phyloP scores from a whole-genome alignment of 2,797 vertebrate genomes.

The Sebastes jordani region DNA sequence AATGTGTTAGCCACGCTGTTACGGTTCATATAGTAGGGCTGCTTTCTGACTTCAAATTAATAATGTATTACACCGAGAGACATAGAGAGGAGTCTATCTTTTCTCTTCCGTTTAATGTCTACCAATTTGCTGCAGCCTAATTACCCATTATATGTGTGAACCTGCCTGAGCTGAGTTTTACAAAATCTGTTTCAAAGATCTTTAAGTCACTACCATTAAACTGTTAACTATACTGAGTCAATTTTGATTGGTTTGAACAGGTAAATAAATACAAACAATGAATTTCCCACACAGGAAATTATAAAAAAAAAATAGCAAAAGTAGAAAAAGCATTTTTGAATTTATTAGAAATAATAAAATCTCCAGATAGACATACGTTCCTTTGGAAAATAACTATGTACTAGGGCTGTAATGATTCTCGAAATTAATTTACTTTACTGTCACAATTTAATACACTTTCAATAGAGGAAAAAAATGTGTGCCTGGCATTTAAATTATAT shows the following conservation, averaged over 20 bases:
- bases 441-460: neutral
- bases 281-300: neutral
- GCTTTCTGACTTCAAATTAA: neutral
- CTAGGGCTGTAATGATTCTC: neutral
- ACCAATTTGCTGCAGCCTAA: neutral
- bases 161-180: neutral
- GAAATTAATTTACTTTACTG: neutral
- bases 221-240: neutral
- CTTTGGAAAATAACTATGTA: neutral
- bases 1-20: neutral
- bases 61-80: neutral
- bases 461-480: neutral
- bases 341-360: neutral
- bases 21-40: neutral
- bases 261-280: neutral
- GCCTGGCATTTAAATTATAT: neutral
- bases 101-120: neutral
- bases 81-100: neutral
- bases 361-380: neutral
- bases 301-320: neutral
- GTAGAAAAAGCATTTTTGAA: neutral
- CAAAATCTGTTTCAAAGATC: neutral
- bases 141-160: neutral
- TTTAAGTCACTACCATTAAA: neutral
- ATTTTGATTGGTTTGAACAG: neutral